These are phyloP conservation scores for Scolanthus callimorphus DNA, from an alignment of 92 coral and sea anemone species.

Conservation along the genomic window DNA sequence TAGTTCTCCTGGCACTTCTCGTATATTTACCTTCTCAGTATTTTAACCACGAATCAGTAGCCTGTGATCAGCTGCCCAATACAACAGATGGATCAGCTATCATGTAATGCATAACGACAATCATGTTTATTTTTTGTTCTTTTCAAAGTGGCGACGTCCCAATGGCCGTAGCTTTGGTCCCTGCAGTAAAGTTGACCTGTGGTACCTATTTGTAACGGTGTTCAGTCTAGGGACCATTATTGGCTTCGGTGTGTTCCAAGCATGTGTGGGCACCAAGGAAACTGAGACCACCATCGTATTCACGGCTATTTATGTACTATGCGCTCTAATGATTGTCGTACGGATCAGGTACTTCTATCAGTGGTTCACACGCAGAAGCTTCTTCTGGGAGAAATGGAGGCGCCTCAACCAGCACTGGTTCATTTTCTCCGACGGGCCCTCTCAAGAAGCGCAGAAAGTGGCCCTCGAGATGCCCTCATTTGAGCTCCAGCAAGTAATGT, in stretches of 20 bases:
- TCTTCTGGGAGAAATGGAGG: constrained; percentile 91
- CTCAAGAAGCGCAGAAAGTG: constrained; percentile 2
- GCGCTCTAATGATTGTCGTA: constrained; percentile 78
- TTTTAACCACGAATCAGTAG: too few species aligned
- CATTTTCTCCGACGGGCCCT: constrained; percentile 25
- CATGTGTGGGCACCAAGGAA: constrained; percentile 64
- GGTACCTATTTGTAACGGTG: constrained; percentile 80
- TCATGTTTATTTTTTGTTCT: too few species aligned
- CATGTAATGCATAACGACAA: too few species aligned
- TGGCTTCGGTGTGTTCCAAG: constrained; percentile 81
- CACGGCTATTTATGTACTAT: constrained; percentile 87
- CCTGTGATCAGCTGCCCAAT: too few species aligned
- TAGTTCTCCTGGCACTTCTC: too few species aligned
- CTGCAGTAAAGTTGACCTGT: constrained; percentile 81
- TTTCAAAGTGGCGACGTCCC: constrained; percentile 98
- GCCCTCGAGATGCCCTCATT: background rate
- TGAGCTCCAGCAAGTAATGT: background rate
- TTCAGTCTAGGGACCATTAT: constrained; percentile 81
- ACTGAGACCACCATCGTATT: constrained; percentile 72
- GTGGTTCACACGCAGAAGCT: constrained; percentile 83
- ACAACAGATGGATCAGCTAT: too few species aligned
- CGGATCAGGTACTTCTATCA: constrained; percentile 78
- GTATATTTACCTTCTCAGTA: too few species aligned
- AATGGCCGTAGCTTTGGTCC: constrained; percentile 71
- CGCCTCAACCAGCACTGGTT: constrained; percentile 80